Evolutionary conservation across 2,888 invertebrate genomes (phyloP).

Genomic region (Leptopilina drosophilae): DNA sequence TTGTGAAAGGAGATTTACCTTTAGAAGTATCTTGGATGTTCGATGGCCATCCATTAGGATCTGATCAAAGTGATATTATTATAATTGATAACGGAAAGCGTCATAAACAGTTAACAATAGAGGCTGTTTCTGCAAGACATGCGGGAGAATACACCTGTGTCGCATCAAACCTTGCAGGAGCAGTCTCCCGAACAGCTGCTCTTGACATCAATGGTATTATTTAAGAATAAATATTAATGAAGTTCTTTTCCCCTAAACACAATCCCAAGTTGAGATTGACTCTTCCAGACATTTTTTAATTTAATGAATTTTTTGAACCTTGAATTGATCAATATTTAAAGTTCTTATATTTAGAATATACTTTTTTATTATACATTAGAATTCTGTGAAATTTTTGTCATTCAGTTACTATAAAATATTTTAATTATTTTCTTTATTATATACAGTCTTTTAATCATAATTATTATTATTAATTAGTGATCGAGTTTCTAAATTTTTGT

Average conservation of each 20-base stretch:
- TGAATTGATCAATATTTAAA: conserved; percentile 37
- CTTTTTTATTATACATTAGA: too few relatives aligned
- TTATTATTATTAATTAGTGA: too few relatives aligned
- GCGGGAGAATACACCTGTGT: too few relatives aligned
- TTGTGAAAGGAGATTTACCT: conserved; percentile 80
- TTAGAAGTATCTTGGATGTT: conserved; percentile 73
- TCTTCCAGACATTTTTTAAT: neutral
- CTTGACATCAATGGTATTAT: conserved; percentile 79
- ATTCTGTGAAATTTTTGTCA: too few relatives aligned
- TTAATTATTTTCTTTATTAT: too few relatives aligned
- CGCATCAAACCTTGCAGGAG: conserved; percentile 56
- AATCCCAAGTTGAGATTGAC: neutral
- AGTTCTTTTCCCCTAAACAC: neutral
- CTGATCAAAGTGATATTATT: conserved; percentile 71
- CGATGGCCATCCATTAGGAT: conserved; percentile 74
- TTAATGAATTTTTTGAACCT: conserved; percentile 42
- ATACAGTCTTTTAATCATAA: too few relatives aligned
- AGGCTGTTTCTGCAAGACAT: conserved; percentile 71
- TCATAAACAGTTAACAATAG: conserved; percentile 78
- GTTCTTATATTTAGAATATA: conserved; percentile 54
- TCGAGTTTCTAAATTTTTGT: too few relatives aligned
- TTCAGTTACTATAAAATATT: too few relatives aligned
- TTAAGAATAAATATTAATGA: neutral
- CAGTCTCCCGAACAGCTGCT: conserved; percentile 75
- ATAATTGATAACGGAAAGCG: conserved; percentile 56